A percentile compares a stretch with the other conserved stretches of the same genome.
Evolutionary conservation across 2,797 vertebrate species (phyloP).

Genomic region (Gambelia wislizenii): DNA sequence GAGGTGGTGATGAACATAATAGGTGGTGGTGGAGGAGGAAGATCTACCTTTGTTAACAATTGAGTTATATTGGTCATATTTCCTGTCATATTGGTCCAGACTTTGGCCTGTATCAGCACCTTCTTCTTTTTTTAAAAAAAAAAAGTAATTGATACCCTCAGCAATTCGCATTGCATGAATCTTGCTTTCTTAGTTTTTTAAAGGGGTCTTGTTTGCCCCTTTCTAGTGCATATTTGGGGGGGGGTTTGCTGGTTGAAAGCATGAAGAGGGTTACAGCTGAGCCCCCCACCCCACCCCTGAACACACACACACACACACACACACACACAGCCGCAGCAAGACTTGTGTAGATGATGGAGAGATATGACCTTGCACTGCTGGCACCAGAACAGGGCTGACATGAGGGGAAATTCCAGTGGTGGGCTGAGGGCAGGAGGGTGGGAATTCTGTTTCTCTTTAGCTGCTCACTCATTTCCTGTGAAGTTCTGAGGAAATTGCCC

Average conservation of each 20-base stretch:
- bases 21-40: too few relatives aligned
- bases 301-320: too few relatives aligned
- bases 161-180: not conserved
- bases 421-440: too few relatives aligned
- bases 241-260: not conserved
- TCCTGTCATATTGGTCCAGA: too few relatives aligned
- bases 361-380: not conserved
- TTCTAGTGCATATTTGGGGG: not conserved
- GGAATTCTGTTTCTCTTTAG: not conserved
- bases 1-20: too few relatives aligned
- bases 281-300: too few relatives aligned
- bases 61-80: not conserved
- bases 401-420: not conserved
- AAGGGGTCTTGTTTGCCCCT: too few relatives aligned
- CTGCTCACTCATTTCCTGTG: not conserved
- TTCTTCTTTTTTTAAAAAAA: too few relatives aligned
- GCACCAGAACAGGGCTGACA: too few relatives aligned
- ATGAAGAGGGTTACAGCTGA: not conserved
- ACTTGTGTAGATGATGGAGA: not conserved
- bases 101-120: too few relatives aligned
- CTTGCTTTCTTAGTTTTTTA: not conserved
- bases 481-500: not conserved
- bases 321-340: not conserved
- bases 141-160: too few relatives aligned
- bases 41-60: too few relatives aligned